phyloP scores from a whole-genome alignment of 2,888 invertebrate genomes.

The Trissonchulus latispiculum region DNA sequence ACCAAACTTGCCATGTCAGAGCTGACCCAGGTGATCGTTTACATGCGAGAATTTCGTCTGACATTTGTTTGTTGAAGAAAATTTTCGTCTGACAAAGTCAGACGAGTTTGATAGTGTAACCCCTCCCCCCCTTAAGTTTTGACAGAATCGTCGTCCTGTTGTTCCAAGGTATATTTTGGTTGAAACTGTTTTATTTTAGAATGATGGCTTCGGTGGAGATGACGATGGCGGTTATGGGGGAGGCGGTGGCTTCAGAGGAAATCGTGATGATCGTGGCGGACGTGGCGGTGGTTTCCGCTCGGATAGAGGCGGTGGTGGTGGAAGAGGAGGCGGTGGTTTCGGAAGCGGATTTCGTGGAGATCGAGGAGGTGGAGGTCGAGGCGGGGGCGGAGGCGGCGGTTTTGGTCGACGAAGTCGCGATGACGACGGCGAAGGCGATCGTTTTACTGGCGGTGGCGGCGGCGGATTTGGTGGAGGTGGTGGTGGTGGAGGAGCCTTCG shows the following conservation, averaged over 20 bases:
- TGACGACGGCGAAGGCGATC: neutral
- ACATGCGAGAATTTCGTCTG: too few species aligned
- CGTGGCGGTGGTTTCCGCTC: constrained; percentile 3
- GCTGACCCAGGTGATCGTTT: too few species aligned
- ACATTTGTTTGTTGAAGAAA: too few species aligned
- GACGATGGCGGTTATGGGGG: neutral
- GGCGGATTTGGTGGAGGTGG: neutral
- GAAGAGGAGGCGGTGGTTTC: neutral
- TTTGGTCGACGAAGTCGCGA: neutral
- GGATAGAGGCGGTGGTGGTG: neutral
- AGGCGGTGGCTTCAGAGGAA: neutral
- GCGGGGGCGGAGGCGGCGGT: neutral
- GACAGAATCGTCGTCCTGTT: too few species aligned
- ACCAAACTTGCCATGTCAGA: too few species aligned
- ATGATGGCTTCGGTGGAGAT: neutral
- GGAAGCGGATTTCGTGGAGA: constrained; percentile 8
- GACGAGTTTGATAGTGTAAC: too few species aligned
- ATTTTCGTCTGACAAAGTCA: too few species aligned
- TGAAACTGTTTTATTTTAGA: too few species aligned
- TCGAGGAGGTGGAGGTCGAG: neutral
- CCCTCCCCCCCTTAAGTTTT: too few species aligned
- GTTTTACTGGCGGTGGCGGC: neutral
- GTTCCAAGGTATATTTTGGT: too few species aligned
- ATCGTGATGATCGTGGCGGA: neutral
- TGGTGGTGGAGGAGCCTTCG: neutral